phyloP scores from a whole-genome alignment of 2,797 vertebrate species.

The Gallinago stenura region DNA sequence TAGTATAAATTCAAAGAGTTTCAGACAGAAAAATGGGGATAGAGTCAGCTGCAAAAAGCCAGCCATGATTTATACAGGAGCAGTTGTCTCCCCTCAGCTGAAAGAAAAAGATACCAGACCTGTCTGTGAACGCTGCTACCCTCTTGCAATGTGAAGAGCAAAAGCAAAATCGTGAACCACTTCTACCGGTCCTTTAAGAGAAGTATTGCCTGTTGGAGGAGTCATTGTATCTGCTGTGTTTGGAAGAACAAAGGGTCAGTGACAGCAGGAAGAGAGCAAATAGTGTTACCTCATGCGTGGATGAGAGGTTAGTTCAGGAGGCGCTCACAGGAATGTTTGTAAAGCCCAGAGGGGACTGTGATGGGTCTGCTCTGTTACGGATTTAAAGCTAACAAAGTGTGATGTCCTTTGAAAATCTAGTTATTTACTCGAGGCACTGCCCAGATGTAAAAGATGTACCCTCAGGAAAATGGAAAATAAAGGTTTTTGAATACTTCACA shows the following conservation, averaged over 20 bases:
- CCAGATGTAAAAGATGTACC: neutral
- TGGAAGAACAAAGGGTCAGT: neutral
- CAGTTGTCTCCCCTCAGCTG: neutral
- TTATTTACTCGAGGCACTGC: neutral
- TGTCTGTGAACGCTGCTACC: neutral
- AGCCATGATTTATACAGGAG: neutral
- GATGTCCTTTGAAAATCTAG: neutral
- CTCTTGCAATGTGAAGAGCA: neutral
- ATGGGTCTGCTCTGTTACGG: neutral
- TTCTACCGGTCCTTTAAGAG: neutral
- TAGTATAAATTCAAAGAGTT: neutral
- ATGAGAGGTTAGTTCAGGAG: neutral
- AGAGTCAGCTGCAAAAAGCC: neutral
- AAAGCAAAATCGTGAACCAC: neutral
- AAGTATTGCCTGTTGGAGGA: neutral
- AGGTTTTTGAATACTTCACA: neutral
- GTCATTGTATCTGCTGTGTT: neutral
- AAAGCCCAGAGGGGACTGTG: neutral
- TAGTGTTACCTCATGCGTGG: neutral
- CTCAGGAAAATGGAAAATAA: neutral
- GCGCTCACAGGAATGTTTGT: neutral
- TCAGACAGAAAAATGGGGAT: neutral
- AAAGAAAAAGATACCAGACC: neutral
- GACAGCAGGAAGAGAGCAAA: neutral
- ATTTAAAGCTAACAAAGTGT: slow-evolving; percentile 1